Evolutionary conservation across 2,888 invertebrate genomes (phyloP).

Genomic region (Amiota minor): DNA sequence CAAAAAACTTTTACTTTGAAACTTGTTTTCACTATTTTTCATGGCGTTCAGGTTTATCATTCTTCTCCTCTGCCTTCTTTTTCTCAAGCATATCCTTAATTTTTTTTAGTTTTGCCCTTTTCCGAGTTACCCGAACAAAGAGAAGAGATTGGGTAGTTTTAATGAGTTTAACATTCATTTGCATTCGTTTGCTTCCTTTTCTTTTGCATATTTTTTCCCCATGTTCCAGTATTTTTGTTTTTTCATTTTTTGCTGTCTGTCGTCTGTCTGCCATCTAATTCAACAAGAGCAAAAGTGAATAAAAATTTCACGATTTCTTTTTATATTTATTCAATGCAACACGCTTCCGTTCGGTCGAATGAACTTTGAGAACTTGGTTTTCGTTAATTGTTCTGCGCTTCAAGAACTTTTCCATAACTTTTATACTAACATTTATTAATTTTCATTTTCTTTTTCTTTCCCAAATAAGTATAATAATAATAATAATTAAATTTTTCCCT

Average conservation of each 20-base stretch:
- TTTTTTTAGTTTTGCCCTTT: neutral
- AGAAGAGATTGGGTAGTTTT: slow-evolving; percentile 24
- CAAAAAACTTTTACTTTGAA: too few relatives aligned
- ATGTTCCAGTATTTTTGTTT: neutral
- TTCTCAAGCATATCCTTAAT: neutral
- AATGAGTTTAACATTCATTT: slow-evolving; percentile 42
- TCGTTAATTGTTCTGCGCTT: neutral
- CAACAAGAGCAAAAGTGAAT: too few relatives aligned
- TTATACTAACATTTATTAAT: neutral
- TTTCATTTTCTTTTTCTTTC: neutral
- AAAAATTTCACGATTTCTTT: too few relatives aligned
- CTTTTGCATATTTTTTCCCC: neutral
- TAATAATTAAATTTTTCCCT: neutral
- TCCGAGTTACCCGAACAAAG: neutral
- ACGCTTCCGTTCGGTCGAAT: too few relatives aligned
- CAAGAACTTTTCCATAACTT: neutral
- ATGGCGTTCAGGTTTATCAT: neutral
- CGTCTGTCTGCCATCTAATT: neutral
- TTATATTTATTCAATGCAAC: too few relatives aligned
- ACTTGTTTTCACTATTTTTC: slow-evolving; percentile 21
- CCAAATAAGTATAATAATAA: neutral
- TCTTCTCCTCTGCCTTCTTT: neutral
- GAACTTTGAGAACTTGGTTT: neutral
- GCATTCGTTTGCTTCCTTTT: slow-evolving; percentile 23
- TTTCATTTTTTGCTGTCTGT: neutral